A percentile compares a stretch with the other conserved stretches of the same genome.
Conservation (phyloP, 2,113 vertebrate species). For the Propithecus coquereli region DNA sequence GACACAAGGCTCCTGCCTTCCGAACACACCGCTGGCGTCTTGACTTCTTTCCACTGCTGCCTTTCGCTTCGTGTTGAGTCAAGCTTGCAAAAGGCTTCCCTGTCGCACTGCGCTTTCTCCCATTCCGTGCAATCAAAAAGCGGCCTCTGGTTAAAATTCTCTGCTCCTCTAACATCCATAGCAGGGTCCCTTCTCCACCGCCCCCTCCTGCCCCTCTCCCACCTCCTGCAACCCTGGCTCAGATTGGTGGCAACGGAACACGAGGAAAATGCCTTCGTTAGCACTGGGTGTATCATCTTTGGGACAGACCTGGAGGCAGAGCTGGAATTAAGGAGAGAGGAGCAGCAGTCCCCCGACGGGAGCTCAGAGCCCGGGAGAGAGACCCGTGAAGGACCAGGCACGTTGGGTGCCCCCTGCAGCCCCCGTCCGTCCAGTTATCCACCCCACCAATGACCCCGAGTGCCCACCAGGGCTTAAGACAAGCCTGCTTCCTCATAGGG, state of each 20-base stretch:
- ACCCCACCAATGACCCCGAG: neutral
- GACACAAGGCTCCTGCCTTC: neutral
- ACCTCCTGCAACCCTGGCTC: neutral
- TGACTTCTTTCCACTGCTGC: neutral
- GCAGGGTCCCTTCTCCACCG: neutral
- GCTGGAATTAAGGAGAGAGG: neutral
- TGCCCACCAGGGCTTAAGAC: neutral
- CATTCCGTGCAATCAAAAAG: neutral
- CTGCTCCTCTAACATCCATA: too few relatives aligned
- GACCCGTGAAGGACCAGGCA: too few relatives aligned
- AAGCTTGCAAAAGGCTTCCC: neutral
- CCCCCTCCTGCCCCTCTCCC: accelerated
- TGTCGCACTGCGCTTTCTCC: neutral
- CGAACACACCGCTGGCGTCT: neutral
- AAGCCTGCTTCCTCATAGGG: neutral
- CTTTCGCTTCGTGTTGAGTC: neutral
- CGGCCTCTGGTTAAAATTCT: neutral
- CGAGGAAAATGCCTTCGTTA: neutral
- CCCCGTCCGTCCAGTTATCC: neutral
- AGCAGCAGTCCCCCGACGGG: neutral
- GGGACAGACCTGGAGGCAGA: neutral
- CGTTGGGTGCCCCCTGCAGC: accelerated
- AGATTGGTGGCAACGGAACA: neutral
- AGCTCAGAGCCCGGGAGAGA: neutral
- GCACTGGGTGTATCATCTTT: neutral